Base-by-base conservation (phyloP, 2,797 vertebrate species). In the Orientallactaga sibirica region DNA sequence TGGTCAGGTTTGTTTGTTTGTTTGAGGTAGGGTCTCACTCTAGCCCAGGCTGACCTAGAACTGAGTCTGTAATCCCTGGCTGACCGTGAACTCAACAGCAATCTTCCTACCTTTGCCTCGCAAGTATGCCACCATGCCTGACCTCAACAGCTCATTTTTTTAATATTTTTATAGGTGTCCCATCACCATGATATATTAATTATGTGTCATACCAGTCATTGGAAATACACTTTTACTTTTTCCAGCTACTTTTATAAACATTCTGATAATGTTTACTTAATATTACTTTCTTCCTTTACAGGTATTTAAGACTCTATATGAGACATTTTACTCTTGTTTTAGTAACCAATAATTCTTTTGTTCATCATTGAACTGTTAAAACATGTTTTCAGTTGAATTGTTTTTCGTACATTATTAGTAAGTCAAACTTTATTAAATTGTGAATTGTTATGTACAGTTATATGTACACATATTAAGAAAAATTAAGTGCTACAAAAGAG, bases 111-210 rank as follows among this genome's bases (percentile, higher is more conserved):
- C 43, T 48, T 48, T 48, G 43, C 43, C 5, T 48, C 43, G 5
- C 43, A 48, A 48, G 43, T 48, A 8, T 8, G 43, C 8, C 43
- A 48, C 43, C 43, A 48, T 8, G 43, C 43, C 43, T 48, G 43
- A 8, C 43, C 8, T 9, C 16, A 87, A 61, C 20, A 83, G 14
- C 25, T 87, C 58, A 80, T 16, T 71, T 89, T 73, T 85, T 93
- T 71, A 9, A 9, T 15, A 15, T 25, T 68, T 85, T 92, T 58
- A 27, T 33, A 62, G 22, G 10, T 92, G n/a, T 76, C 9, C 9
- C 73, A 5, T 76, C 37, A 84, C 15, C 80, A 77, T 92, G 93
- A 66, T 83, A 92, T 55, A 92, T 75, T 73, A 25, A 86, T 87
- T 7, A 79, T 85, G 8, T 74, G 20, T 9, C 6, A 91, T 76